Evolutionary conservation across 2,113 vertebrate species (phyloP).

Genomic region (Festucalex cinctus): DNA sequence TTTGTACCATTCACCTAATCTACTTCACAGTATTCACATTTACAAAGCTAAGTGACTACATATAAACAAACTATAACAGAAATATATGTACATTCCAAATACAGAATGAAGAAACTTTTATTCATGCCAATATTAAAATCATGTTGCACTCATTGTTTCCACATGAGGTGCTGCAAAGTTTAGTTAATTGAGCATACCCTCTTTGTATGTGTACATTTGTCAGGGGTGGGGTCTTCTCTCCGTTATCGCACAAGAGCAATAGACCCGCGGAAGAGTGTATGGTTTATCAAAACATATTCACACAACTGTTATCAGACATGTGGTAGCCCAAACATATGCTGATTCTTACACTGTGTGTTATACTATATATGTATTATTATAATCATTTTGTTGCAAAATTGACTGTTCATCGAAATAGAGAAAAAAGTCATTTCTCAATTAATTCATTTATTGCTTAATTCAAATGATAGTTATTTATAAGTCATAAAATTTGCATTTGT

Average conservation of each 20-base stretch:
- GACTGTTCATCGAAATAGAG: too few species aligned
- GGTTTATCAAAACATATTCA: background rate
- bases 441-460: too few species aligned
- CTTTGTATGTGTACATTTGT: background rate
- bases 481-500: too few species aligned
- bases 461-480: too few species aligned
- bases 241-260: constrained; percentile 6
- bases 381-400: too few species aligned
- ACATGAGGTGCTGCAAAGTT: too few species aligned
- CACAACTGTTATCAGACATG: constrained; percentile 6
- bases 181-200: too few species aligned
- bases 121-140: background rate
- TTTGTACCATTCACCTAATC: background rate
- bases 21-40: background rate
- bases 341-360: too few species aligned
- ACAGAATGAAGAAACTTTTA: background rate
- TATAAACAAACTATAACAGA: background rate
- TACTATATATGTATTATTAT: too few species aligned
- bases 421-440: too few species aligned
- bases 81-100: background rate
- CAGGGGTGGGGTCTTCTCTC: background rate
- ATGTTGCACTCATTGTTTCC: background rate
- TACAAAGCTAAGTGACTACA: background rate
- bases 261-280: background rate
- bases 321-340: too few species aligned